A percentile compares a stretch with the other conserved stretches of the same genome.
Evolutionary conservation across 2,113 vertebrate species (phyloP).

Genomic region (Amia ocellicauda): DNA sequence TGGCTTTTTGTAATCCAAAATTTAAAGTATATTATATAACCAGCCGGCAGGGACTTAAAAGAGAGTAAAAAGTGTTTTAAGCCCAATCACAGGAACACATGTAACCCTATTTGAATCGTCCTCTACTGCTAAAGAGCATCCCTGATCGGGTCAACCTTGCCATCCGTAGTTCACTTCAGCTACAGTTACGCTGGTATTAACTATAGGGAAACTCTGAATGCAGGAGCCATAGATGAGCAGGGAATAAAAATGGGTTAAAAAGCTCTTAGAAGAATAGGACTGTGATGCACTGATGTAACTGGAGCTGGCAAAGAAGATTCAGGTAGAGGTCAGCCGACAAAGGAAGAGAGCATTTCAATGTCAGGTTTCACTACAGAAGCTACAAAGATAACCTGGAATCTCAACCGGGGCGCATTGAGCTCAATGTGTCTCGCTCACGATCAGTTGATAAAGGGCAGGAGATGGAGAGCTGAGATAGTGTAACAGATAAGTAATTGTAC

Average conservation of each 20-base stretch:
- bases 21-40: no score
- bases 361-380: constrained; percentile 20
- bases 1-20: no score
- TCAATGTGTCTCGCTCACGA: constrained; percentile 5
- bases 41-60: no score
- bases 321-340: constrained; percentile 48
- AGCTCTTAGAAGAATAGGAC: constrained; percentile 56
- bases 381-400: not conserved
- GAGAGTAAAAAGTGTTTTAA: no score
- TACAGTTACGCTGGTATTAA: no score
- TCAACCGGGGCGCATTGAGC: no score
- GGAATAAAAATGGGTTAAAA: constrained; percentile 50
- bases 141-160: no score
- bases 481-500: constrained; percentile 35
- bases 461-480: constrained; percentile 26
- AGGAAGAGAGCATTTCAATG: constrained; percentile 20
- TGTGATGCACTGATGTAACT: constrained; percentile 58
- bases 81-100: no score
- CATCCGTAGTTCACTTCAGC: no score
- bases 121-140: no score
- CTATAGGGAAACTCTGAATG: constrained; percentile 56
- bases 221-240: constrained; percentile 51
- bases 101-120: no score
- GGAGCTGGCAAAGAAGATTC: constrained; percentile 40
- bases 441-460: constrained; percentile 15